Percentiles rank a stretch among this genome's conserved stretches.
Evolutionary conservation across 2,797 vertebrate genomes (phyloP).

Genomic region (Miichthys miiuy): DNA sequence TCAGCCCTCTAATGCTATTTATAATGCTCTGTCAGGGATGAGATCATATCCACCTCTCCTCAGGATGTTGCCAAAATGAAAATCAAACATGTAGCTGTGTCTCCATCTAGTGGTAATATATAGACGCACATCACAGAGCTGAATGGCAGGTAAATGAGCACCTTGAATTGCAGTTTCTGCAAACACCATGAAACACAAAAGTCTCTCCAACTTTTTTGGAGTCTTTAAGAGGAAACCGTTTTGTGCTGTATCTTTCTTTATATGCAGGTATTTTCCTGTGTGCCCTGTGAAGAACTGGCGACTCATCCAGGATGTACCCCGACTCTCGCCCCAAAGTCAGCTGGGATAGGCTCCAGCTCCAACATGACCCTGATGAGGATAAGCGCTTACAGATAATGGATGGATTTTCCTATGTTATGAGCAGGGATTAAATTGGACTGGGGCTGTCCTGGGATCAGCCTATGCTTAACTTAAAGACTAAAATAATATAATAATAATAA

Average conservation of each 20-base stretch:
- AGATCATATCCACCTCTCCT: slow-evolving; percentile 31
- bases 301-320: too few species aligned
- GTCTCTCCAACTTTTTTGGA: not conserved
- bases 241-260: not conserved
- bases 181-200: not conserved
- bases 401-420: too few species aligned
- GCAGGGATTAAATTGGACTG: too few species aligned
- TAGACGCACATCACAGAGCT: not conserved
- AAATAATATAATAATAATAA: too few species aligned
- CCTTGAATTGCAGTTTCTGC: not conserved
- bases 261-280: not conserved
- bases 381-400: too few species aligned
- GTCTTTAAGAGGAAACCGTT: not conserved
- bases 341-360: too few species aligned
- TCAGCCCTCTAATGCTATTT: slow-evolving; percentile 8
- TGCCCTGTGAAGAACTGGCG: too few species aligned
- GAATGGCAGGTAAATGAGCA: not conserved
- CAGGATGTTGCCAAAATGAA: slow-evolving; percentile 1
- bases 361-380: too few species aligned
- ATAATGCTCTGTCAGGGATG: slow-evolving; percentile 19
- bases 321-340: too few species aligned
- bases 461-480: too few species aligned
- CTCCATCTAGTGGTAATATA: slow-evolving; percentile 76
- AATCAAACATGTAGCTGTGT: slow-evolving; percentile 44
- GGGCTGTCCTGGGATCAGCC: too few species aligned